phyloP scores from a whole-genome alignment of 2,797 vertebrate species.

The Acrocephalus scirpaceus region DNA sequence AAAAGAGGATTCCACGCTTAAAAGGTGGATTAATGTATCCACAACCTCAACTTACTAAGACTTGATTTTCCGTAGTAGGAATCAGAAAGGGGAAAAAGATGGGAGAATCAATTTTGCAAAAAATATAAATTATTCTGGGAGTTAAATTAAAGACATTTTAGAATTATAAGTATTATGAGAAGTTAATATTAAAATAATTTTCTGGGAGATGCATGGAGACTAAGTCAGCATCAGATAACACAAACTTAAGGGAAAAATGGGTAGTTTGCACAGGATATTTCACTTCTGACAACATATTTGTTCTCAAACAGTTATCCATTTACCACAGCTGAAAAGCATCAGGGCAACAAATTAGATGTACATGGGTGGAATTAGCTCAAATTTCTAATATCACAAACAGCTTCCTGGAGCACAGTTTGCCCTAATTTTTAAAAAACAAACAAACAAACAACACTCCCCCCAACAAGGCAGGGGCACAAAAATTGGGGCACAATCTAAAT shows the following conservation, averaged over 20 bases:
- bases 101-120: not conserved
- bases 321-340: not conserved
- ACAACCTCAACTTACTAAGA: not conserved
- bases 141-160: not conserved
- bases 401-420: not conserved
- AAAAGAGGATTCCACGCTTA: not conserved
- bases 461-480: not conserved
- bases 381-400: not conserved
- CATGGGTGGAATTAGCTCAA: not conserved
- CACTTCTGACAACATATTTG: not conserved
- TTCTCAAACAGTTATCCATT: not conserved
- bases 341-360: not conserved
- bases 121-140: not conserved
- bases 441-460: accelerated
- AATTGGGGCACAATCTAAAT: not conserved
- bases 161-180: not conserved
- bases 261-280: not conserved
- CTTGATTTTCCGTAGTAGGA: not conserved
- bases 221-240: not conserved
- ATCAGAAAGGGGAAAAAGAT: accelerated
- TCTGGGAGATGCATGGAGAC: not conserved
- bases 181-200: not conserved
- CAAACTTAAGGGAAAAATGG: not conserved
- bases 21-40: not conserved
- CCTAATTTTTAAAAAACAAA: not conserved